Percentiles rank a stretch among this genome's conserved stretches.
These are phyloP conservation scores for Notiomystis cincta DNA, from an alignment of 2,113 vertebrate species.

Conservation along the genomic window DNA sequence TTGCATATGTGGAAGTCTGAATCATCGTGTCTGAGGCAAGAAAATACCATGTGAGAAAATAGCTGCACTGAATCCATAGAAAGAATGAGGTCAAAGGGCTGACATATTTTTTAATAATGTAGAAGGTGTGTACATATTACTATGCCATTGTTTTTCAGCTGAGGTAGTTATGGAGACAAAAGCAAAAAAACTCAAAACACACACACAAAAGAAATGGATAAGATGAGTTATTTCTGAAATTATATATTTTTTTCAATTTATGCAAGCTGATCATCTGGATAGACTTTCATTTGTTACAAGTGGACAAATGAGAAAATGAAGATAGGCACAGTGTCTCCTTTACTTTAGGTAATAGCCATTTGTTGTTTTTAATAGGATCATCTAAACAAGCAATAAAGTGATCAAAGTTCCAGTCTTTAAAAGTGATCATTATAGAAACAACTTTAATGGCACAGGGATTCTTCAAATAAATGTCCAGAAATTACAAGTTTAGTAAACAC, in stretches of 20 bases:
- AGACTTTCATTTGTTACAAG: background rate
- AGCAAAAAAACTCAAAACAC: background rate
- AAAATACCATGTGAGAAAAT: background rate
- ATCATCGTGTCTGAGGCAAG: background rate
- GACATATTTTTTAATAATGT: background rate
- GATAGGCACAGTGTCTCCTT: background rate
- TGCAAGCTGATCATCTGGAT: background rate
- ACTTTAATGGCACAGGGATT: background rate
- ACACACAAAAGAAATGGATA: background rate
- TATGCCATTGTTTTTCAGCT: background rate
- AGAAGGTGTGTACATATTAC: background rate
- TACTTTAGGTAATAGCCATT: background rate
- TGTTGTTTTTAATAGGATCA: background rate
- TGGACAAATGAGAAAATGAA: background rate
- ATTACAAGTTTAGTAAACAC: background rate
- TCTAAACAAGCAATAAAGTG: background rate
- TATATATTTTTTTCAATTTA: background rate
- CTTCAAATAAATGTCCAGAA: background rate
- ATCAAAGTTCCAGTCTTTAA: background rate
- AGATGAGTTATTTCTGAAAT: background rate
- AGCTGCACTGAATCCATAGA: background rate
- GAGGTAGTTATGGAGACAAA: background rate
- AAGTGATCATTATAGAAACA: background rate
- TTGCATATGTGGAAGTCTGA: background rate
- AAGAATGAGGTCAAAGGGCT: background rate